Conservation (phyloP, 2,888 invertebrate species). For the Aporophyla nigra region DNA sequence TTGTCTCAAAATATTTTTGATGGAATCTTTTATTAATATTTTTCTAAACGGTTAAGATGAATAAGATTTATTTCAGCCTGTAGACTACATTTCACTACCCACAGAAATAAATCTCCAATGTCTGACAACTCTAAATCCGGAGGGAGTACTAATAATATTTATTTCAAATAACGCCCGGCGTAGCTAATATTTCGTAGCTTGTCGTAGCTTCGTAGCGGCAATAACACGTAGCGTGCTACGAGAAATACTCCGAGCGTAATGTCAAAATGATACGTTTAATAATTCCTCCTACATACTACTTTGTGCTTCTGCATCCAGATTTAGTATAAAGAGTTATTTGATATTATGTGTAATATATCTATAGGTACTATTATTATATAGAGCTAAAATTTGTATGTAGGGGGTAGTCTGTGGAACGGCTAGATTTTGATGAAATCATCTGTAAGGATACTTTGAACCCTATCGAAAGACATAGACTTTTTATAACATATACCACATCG, state of each 20-base stretch:
- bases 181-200: constrained; percentile 62
- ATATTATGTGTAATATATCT: constrained; percentile 16
- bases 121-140: constrained; percentile 35
- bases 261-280: constrained; percentile 57
- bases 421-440: no score
- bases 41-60: not conserved
- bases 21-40: constrained; percentile 8
- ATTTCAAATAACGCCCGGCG: constrained; percentile 44
- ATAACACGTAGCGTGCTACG: constrained; percentile 61
- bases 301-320: constrained; percentile 27
- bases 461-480: no score
- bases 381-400: no score
- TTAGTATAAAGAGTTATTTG: constrained; percentile 33
- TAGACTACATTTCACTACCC: constrained; percentile 15
- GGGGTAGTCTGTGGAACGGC: no score
- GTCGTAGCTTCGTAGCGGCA: constrained; percentile 65
- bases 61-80: constrained; percentile 1
- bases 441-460: no score
- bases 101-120: constrained; percentile 39
- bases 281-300: constrained; percentile 32
- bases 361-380: no score
- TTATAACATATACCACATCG: no score
- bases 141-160: constrained; percentile 49
- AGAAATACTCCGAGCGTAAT: constrained; percentile 53
- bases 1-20: not conserved